Percentiles rank a stretch among this genome's conserved stretches.
Conservation (phyloP, 2,113 vertebrate genomes). For the Equus quagga region DNA sequence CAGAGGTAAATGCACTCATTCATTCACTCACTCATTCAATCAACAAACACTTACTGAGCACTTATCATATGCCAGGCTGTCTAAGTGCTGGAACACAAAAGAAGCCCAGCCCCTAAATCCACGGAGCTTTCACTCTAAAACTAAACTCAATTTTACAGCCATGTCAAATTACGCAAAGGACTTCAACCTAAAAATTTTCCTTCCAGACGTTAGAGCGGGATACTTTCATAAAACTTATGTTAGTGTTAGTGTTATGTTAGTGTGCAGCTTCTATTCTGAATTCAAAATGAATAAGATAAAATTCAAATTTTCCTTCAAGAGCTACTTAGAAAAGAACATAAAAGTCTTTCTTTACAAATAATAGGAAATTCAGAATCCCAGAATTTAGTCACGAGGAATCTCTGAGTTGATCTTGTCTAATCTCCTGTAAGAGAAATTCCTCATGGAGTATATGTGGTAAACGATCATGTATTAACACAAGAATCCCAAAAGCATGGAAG, state of each 20-base stretch:
- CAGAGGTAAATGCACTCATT: not conserved
- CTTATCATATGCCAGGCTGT: not conserved
- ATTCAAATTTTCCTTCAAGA: not conserved
- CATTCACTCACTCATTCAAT: not conserved
- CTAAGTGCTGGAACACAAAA: accelerated
- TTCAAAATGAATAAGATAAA: not conserved
- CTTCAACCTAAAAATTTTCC: slow-evolving; percentile 52
- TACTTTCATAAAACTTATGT: not conserved
- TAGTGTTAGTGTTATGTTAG: not conserved
- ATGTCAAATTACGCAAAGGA: slow-evolving; percentile 2
- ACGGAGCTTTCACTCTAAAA: not conserved
- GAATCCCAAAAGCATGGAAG: not conserved
- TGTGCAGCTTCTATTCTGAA: not conserved
- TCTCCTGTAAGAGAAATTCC: not conserved
- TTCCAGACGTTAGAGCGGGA: not conserved
- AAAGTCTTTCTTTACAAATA: not conserved
- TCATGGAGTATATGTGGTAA: not conserved
- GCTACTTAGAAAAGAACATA: not conserved
- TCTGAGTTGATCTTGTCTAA: not conserved
- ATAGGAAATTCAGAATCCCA: not conserved
- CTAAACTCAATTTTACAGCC: not conserved
- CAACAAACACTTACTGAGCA: not conserved
- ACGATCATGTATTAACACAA: not conserved
- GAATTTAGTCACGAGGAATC: not conserved
- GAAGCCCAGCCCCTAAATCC: not conserved